phyloP scores from a whole-genome alignment of 1,140 invertebrate species.

The Berghia stephanieae region DNA sequence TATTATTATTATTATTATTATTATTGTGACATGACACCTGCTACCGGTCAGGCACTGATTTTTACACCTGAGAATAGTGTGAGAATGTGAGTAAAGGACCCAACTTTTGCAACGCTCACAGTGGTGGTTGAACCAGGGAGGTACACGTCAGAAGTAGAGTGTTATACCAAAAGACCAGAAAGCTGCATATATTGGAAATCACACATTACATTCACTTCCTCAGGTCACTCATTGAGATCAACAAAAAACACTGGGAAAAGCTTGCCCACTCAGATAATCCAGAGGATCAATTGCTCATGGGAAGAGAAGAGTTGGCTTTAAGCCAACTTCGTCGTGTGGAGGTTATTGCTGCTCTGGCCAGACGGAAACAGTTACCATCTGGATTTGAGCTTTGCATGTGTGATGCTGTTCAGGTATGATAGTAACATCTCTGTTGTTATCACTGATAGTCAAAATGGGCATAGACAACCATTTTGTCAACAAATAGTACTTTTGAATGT shows the following conservation, averaged over 20 bases:
- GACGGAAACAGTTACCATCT: constrained; percentile 51
- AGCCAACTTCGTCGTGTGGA: constrained; percentile 93
- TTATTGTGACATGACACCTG: too few species aligned
- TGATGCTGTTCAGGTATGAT: constrained; percentile 49
- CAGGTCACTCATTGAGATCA: constrained; percentile 51
- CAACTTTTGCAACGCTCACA: too few species aligned
- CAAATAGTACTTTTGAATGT: too few species aligned
- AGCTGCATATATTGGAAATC: too few species aligned
- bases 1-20: too few species aligned
- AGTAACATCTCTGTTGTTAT: not conserved
- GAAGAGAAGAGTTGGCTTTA: constrained; percentile 92
- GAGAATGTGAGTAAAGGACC: too few species aligned
- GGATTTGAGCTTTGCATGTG: constrained; percentile 61
- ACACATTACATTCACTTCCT: constrained; percentile 38
- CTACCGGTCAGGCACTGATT: too few species aligned
- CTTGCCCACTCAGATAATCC: constrained; percentile 41
- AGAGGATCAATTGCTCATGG: constrained; percentile 83
- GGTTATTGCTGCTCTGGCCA: constrained; percentile 79
- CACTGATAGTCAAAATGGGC: not conserved
- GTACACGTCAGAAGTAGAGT: too few species aligned
- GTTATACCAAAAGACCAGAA: too few species aligned
- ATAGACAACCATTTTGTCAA: not conserved
- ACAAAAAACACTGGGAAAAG: constrained; percentile 46
- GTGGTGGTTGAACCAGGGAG: too few species aligned
- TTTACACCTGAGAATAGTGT: too few species aligned